phyloP scores from a whole-genome alignment of 2,888 invertebrate species.

The Heliothis peltigera region DNA sequence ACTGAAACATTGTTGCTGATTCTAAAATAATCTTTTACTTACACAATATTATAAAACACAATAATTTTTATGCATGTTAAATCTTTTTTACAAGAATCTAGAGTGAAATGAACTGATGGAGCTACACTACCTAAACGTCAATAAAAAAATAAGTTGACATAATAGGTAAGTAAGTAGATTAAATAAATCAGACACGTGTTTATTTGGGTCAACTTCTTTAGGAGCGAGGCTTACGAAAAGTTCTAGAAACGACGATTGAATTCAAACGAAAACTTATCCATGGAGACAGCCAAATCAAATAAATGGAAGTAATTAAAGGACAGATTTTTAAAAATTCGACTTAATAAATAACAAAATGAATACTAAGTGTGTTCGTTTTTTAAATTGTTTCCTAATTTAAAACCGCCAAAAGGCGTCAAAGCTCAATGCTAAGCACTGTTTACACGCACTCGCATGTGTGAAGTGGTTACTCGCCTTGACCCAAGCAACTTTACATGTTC shows the following conservation, averaged over 20 bases:
- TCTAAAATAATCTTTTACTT: too few species aligned
- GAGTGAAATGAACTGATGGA: neutral
- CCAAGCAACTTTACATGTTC: conserved; percentile 42
- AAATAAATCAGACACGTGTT: conserved; percentile 20
- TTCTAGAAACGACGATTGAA: conserved; percentile 32
- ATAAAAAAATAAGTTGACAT: too few species aligned
- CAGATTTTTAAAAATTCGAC: conserved; percentile 1
- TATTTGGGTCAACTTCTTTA: conserved; percentile 25
- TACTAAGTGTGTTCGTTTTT: conserved; percentile 38
- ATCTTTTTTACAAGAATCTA: neutral
- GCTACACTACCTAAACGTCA: too few species aligned
- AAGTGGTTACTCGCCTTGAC: conserved; percentile 60
- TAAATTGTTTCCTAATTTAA: conserved; percentile 50
- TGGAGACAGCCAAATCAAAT: conserved; percentile 4
- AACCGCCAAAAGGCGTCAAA: conserved; percentile 35
- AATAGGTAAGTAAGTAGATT: conserved; percentile 7
- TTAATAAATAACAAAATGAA: conserved; percentile 29
- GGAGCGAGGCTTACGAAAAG: neutral
- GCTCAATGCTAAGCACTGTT: conserved; percentile 59
- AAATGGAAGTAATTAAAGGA: neutral
- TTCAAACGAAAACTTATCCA: conserved; percentile 1
- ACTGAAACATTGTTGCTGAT: conserved; percentile 1
- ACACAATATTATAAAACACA: too few species aligned
- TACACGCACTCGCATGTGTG: conserved; percentile 41
- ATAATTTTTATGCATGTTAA: too few species aligned